These are phyloP conservation scores for Cinara cedri DNA, from an alignment of 2,888 invertebrate species.

Conservation along the genomic window DNA sequence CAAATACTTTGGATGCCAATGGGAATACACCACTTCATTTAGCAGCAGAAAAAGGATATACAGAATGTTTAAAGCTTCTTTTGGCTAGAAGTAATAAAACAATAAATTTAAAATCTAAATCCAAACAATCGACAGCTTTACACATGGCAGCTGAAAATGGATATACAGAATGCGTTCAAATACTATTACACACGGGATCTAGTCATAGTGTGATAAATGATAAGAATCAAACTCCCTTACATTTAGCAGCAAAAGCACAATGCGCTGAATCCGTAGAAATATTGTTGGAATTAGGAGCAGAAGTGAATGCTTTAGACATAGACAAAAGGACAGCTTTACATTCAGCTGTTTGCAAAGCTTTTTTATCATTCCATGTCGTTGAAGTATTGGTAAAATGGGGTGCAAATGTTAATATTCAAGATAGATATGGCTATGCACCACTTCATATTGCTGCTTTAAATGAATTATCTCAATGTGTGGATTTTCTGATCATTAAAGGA, in stretches of 20 bases:
- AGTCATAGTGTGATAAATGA: conserved; percentile 77
- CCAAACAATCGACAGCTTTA: conserved; percentile 78
- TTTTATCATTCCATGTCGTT: conserved; percentile 79
- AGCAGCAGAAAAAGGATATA: conserved; percentile 75
- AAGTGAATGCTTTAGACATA: conserved; percentile 80
- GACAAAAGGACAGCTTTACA: conserved; percentile 83
- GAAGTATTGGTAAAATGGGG: conserved; percentile 79
- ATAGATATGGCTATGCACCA: conserved; percentile 74
- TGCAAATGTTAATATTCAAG: conserved; percentile 82
- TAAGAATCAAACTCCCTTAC: conserved; percentile 83
- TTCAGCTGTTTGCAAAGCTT: conserved; percentile 83
- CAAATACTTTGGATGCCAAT: conserved; percentile 76
- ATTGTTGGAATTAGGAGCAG: conserved; percentile 76
- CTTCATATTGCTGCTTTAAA: conserved; percentile 85
- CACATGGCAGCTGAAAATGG: conserved; percentile 90
- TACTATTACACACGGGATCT: conserved; percentile 76
- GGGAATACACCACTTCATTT: conserved; percentile 77
- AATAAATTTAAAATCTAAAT: conserved; percentile 74
- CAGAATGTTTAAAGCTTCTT: conserved; percentile 72
- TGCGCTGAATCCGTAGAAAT: conserved; percentile 82
- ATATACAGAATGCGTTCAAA: conserved; percentile 79
- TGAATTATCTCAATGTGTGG: conserved; percentile 83
- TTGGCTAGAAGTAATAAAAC: conserved; percentile 76
- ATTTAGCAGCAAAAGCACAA: conserved; percentile 81
- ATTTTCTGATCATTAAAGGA: conserved; percentile 81